Base-by-base conservation (phyloP, 2,113 vertebrate species). In the Glareola pratincola region DNA sequence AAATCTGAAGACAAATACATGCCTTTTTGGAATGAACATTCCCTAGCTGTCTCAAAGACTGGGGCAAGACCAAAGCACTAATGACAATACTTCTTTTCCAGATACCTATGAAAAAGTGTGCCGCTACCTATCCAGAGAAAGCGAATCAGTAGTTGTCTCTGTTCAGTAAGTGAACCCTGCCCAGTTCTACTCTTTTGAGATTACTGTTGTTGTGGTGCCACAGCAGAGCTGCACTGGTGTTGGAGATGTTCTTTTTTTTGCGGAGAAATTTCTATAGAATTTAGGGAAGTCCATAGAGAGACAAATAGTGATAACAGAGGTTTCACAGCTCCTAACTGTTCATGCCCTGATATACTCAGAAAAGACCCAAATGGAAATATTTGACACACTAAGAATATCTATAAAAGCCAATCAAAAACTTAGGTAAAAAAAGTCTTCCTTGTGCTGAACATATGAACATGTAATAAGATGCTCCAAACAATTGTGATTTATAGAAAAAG, bases 21-120 rank as follows among this genome's bases (percentile, higher is more conserved):
- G 51, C 30, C 43, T 41, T 75, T 68, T 39, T 91, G 56, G 53
- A 78, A 23, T 36, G 19, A 78, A 32, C 14, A 10, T 45, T 80
- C 24, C 50, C 36, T 18, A 32, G 23, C 13, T 86, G 39, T 67
- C 53, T 62, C 56, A 77, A 34, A 71, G 48, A 43, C 64, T 8
- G 45, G 72, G 36, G 27, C 32, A 56, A 4, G 14, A 48, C 27
- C 3, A 7, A 56, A 80, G 48, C 69, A 85, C 57, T 92, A 41
- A 85, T 27, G 24, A 34, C 39, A 72, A 11, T 32, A 29, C 93
- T 90, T 97, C 11, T 97, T 78, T 97, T 98, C 54, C 97, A 99
- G 99, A 98, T 97, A 96, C 96, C 51, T 98, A 98, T 51, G 97
- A 99, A 59, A 96, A 92, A 62, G 85, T 99, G 59, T 99, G 99